Base-by-base conservation (phyloP, 2,888 invertebrate genomes). In the Drosophila antonietae region DNA sequence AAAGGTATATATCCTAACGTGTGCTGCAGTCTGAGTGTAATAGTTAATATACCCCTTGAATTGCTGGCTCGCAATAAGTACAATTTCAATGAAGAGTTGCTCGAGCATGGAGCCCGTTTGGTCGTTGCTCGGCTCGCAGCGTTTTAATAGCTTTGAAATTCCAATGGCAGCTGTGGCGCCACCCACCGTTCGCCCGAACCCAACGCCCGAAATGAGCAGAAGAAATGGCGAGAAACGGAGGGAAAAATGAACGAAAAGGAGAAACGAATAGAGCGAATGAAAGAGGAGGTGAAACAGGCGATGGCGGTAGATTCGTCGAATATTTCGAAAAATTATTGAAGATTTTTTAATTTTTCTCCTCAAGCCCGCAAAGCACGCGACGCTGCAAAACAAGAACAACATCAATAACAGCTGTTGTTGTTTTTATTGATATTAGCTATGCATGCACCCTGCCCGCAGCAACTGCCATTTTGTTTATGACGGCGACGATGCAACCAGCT, bases 91-190 rank as follows among this genome's bases (percentile, higher is more conserved):
- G 62, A 41, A 61, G 28, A 78, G 64, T 53, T 62, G 71, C 66
- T 57, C 67, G 37, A 81, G 57, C 68, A 64, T 56, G 84, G 88
- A 81, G 80, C 85, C 91, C 92, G 88, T 87, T 85, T 93, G 92
- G 92, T 88, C 88, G 86, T 88, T 83, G 91, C 88, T 88, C 85
- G 85, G 83, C 90, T 89, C 85, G 91, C 88, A 91, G 89, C 90
- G 91, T 91, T 93, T 92, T 93, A 92, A 92, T 93, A 92, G 91
- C 90, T 91, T 91, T 91, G 92, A 88, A 91, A 91, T 90, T 90
- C 89, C 89, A 89, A 89, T 89, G 90, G 88, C 92, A 92, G 92
- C 92, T 92, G 92, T 86, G 83, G 73, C 83, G 79, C 81, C 53
- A 37, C 15, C 37, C 53, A 20, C 10, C 74, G 51, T 31, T 28